Evolutionary conservation across 2,888 invertebrate genomes (phyloP), one percentile per base, ranked within the genome.

Genomic region (Cheilosia grossa): DNA sequence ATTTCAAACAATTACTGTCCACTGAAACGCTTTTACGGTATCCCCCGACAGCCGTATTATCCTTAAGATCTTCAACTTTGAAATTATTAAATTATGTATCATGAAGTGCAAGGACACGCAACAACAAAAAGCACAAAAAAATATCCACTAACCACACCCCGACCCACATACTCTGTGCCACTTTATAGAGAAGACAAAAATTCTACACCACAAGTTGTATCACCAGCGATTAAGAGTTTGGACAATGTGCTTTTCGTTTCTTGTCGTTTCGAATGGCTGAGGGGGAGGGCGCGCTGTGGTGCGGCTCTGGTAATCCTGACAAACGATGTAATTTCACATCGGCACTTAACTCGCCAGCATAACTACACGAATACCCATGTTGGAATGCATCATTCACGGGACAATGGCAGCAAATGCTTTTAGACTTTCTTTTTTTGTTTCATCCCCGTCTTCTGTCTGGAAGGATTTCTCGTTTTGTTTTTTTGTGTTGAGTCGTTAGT

Each of bases 301-400:
- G 37, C 27, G 15, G 19, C 40, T 59, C 67, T 47, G 54, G 79
- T 79, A 79, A 83, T 78, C 79, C 67, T 83, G 82, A 83, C 82
- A 83, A 83, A 83, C 79, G 82, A 79, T 79, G 79, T 83, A 78
- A 83, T 83, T 83, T 69, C 79, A 83, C 79, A 79, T 83, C 82
- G 79, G 66, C 79, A 83, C 82, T 83, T 83, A 78, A 74, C 73
- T 83, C 78, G 67, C 82, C 79, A 74, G 67, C 47, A 42, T 56
- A 63, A 72, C 82, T 70, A 74, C 78, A 72, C 44, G 64, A 83
- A 69, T 56, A 74, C 73, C 67, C 82, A 69, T 83, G 78, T 83
- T 67, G 69, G 69, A 83, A 83, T 82, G 79, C 73, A 83, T 83
- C 73, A 83, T 74, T 83, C 73, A 61, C 61, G 79, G 79, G 56